These are phyloP conservation scores for Brachynemurus nebulosus DNA, from an alignment of 2,888 invertebrate genomes.

Conservation along the genomic window DNA sequence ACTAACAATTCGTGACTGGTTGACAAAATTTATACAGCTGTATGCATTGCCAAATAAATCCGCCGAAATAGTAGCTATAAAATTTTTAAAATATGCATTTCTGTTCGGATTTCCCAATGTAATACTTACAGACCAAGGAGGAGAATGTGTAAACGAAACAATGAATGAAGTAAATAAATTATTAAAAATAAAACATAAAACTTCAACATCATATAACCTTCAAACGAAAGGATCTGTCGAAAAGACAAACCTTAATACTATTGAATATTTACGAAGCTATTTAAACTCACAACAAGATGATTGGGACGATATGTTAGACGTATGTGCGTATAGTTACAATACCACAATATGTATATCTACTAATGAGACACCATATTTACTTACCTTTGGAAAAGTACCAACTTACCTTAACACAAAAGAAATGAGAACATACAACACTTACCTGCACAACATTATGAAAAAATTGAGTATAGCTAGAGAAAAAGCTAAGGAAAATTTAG, in stretches of 20 bases:
- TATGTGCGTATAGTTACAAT: not conserved
- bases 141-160: too few relatives aligned
- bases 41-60: not conserved
- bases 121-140: too few relatives aligned
- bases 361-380: not conserved
- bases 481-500: too few relatives aligned
- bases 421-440: not conserved
- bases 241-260: too few relatives aligned
- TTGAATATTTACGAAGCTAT: not conserved
- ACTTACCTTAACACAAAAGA: not conserved
- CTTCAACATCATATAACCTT: not conserved
- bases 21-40: not conserved
- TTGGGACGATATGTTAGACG: not conserved
- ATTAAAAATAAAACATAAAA: too few relatives aligned
- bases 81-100: not conserved
- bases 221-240: not conserved
- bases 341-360: not conserved
- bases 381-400: not conserved
- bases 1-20: not conserved
- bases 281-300: not conserved
- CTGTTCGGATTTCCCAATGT: too few relatives aligned
- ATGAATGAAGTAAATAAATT: too few relatives aligned
- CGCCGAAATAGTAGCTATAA: not conserved
- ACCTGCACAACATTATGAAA: too few relatives aligned
- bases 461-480: too few relatives aligned